Base-by-base conservation (phyloP, 2,888 invertebrate genomes). In the Agrochola circellaris region DNA sequence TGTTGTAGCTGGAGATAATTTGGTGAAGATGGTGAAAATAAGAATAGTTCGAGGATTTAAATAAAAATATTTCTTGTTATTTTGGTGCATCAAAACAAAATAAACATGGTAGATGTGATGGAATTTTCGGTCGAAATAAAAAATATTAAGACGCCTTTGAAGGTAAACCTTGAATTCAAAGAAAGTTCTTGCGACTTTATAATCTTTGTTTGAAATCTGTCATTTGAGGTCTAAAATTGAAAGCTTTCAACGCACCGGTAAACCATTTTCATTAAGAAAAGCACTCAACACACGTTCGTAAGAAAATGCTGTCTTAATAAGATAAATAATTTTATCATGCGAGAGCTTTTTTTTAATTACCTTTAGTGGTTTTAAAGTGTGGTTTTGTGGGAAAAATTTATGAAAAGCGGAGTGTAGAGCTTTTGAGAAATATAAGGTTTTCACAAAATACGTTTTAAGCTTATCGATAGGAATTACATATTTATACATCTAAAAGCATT, bases 201-300 rank as follows among this genome's bases (percentile, higher is more conserved):
- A n/a, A 79, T 65, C 7, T 66, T 38, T 38, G 45, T 38, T 60
- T 56, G 5, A 48, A n/a, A 48, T 17, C n/a, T 67, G 34, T 34
- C 20, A 45, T 60, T 56, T 54, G 64, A 54, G 68, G 68, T 68
- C 23, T 81, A 23, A 64, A 26, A 65, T 71, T 54, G 54, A 82
- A 69, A 72, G 77, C 77, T 72, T 77, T 82, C 71, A 77, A n/a
- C 58, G 17, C 45, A 30, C 30, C 67, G 66, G 48, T 73, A 60
- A 73, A 66, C 54, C 38, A 30, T 81, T 67, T 64, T 54, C 68
- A 65, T 82, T 77, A 82, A 67, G 51, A 77, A 71, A 82, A 81
- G 61, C 67, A 82, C 73, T 81, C 79, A 72, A 48, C 65, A 66
- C 42, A 23, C 17, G 30, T 78, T 54, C 30, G 7, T 34, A 73